phyloP scores from a whole-genome alignment of 2,888 invertebrate species.

The Tigriopus californicus region DNA sequence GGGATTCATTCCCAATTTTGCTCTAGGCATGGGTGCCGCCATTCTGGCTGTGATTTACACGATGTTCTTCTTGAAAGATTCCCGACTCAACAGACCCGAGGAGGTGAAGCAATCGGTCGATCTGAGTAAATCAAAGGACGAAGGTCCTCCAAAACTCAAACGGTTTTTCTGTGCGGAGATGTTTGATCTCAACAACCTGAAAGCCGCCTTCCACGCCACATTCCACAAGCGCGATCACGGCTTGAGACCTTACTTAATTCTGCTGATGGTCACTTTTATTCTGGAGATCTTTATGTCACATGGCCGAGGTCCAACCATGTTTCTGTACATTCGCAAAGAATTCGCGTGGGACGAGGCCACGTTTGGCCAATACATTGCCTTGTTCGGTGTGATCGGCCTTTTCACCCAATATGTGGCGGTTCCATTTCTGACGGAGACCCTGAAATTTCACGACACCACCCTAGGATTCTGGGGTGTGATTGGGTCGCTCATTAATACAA shows the following conservation, averaged over 20 bases:
- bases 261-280: not conserved
- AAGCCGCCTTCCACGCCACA: not conserved
- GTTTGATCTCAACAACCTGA: not conserved
- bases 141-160: too few species aligned
- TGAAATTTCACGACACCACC: not conserved
- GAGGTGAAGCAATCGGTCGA: not conserved
- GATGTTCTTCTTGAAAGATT: slow-evolving; percentile 2
- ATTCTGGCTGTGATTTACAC: not conserved
- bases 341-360: not conserved
- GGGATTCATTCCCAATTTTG: slow-evolving; percentile 8
- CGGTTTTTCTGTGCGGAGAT: not conserved
- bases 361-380: not conserved
- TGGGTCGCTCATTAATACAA: not conserved
- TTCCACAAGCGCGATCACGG: not conserved
- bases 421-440: not conserved
- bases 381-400: slow-evolving; percentile 1
- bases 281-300: not conserved
- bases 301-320: not conserved
- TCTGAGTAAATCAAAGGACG: too few species aligned
- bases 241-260: not conserved
- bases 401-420: slow-evolving; percentile 3
- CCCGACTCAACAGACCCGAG: slow-evolving; percentile 1
- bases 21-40: not conserved
- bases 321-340: not conserved
- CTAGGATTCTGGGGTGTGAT: not conserved